Evolutionary conservation across 2,113 vertebrate species (phyloP).

Genomic region (Spheniscus mendiculus): DNA sequence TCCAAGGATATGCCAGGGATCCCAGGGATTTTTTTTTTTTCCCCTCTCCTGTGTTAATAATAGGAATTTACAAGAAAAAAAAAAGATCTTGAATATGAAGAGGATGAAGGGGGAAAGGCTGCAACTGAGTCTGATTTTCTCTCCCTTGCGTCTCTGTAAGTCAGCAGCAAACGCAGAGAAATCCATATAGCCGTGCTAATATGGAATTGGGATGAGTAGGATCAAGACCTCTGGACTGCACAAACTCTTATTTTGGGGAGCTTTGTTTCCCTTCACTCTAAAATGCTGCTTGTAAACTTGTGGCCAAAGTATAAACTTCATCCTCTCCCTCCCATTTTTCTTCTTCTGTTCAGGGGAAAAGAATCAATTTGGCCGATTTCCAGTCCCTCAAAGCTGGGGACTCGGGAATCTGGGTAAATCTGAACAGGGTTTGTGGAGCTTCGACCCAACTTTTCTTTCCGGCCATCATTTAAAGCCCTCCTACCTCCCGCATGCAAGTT

Average conservation of each 20-base stretch:
- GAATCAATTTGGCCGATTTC: not conserved
- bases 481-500: not conserved
- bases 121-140: not conserved
- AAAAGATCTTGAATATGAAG: not conserved
- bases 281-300: not conserved
- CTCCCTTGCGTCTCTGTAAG: not conserved
- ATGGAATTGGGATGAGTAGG: not conserved
- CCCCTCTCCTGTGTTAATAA: not conserved
- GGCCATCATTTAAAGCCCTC: constrained; percentile 40
- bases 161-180: not conserved
- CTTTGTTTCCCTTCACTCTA: not conserved
- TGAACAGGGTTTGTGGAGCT: constrained; percentile 6
- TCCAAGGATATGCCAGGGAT: constrained; percentile 32
- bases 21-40: not conserved
- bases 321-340: not conserved
- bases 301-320: not conserved
- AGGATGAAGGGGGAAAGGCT: not conserved
- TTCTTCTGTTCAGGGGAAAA: not conserved
- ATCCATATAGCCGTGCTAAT: not conserved
- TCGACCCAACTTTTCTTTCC: constrained; percentile 55
- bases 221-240: not conserved
- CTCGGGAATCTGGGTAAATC: constrained; percentile 38
- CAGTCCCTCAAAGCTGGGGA: not conserved
- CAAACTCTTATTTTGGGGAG: not conserved
- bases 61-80: not conserved